phyloP scores from a whole-genome alignment of 2,113 vertebrate species.

The Cyanoderma ruficeps region DNA sequence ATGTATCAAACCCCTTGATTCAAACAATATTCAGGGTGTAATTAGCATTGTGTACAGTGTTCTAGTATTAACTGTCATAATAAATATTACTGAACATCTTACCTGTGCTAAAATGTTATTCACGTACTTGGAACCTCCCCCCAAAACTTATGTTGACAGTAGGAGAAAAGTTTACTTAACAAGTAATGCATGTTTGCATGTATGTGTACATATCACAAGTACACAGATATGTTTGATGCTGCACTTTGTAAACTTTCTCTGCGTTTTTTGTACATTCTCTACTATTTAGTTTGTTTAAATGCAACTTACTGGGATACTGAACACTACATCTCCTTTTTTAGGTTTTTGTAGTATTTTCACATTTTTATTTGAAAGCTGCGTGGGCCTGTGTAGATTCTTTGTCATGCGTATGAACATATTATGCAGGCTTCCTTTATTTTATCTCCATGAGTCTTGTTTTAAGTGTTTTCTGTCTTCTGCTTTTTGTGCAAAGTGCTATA shows the following conservation, averaged over 20 bases:
- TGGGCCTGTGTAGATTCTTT: neutral
- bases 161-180: neutral
- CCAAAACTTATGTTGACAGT: neutral
- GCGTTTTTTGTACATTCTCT: neutral
- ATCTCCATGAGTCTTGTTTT: neutral
- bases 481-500: neutral
- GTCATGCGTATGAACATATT: neutral
- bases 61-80: neutral
- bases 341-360: neutral
- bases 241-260: neutral
- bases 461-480: neutral
- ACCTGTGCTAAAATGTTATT: neutral
- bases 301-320: neutral
- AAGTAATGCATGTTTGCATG: neutral
- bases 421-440: neutral
- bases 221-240: neutral
- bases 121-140: rapidly evolving
- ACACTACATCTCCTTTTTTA: neutral
- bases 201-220: neutral
- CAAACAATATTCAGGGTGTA: neutral
- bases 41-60: neutral
- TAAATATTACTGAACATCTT: neutral
- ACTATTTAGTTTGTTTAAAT: neutral
- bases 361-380: neutral
- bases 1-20: neutral